Evolutionary conservation across 2,888 invertebrate genomes (phyloP), one percentile per base, ranked within the genome.

Genomic region (Colostygia pectinataria): DNA sequence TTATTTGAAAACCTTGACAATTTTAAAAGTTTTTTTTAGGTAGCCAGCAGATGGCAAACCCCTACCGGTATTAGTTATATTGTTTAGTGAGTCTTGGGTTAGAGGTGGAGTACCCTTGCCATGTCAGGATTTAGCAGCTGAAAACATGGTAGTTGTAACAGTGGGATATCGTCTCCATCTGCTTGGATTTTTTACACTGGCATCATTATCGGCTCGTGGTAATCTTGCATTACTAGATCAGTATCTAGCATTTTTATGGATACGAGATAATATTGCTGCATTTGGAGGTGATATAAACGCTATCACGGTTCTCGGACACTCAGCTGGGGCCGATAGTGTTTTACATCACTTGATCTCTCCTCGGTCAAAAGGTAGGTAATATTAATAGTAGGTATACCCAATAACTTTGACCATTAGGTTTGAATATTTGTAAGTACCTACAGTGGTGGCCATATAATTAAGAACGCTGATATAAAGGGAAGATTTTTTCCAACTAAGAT

Each of bases 201-300:
- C 89, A 23, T 83, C 86, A 4, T 61, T 78, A 29, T 85, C 90
- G 57, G 92, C 93, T 2, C 92, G 95, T 0, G 97, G 98, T 0
- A 98, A 98, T 79, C 93, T 96, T 51, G 97, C 97, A 0, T 80
- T 98, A 39, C 92, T 95, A 62, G 98, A 98, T 79, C 97, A 98
- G 71, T 93, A 95, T 65, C 83, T 96, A 76, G 96, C 95, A 0
- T 81, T 98, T 46, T 69, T 93, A 32, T 95, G 96, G 96, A 90
- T 95, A 1, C 92, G 93, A 53, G 93, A 94, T 63, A 95, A 97
- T 74, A 95, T 97, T 40, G 89, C 89, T 31, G 91, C 92, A 33
- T 97, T 98, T 74, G 95, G 96, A 14, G 97, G 97, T 2, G 95
- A 97, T 79, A 93, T 94, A 0, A 91, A 92, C 31, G 91, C 93